Conservation (phyloP, 2,888 invertebrate species). For the Trichopoda pennipes region DNA sequence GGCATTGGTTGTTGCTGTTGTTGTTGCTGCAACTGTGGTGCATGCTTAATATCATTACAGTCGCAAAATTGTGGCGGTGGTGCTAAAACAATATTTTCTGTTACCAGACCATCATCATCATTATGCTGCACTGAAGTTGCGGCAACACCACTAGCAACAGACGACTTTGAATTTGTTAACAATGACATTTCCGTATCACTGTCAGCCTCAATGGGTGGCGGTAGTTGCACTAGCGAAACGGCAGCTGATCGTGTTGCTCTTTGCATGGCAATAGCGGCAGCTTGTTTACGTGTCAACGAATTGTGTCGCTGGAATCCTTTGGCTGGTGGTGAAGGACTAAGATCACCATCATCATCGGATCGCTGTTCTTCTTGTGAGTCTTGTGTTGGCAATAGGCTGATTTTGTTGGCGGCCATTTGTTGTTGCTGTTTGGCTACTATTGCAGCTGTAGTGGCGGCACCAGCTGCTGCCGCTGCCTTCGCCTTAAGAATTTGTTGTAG, state of each 20-base stretch:
- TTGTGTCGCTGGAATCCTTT: slow-evolving; percentile 84
- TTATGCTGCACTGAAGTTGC: slow-evolving; percentile 70
- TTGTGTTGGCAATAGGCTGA: slow-evolving; percentile 60
- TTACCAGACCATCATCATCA: slow-evolving; percentile 69
- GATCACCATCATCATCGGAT: slow-evolving; percentile 80
- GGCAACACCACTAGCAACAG: slow-evolving; percentile 73
- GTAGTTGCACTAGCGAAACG: slow-evolving; percentile 89
- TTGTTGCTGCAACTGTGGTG: slow-evolving; percentile 75
- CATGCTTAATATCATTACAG: slow-evolving; percentile 82
- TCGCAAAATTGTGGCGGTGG: slow-evolving; percentile 96
- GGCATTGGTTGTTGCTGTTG: slow-evolving; percentile 68
- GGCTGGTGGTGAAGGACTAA: slow-evolving; percentile 81
- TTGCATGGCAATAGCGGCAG: slow-evolving; percentile 83
- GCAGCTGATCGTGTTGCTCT: slow-evolving; percentile 84
- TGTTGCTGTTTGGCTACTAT: slow-evolving; percentile 78
- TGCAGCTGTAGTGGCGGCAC: slow-evolving; percentile 75
- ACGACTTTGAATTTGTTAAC: slow-evolving; percentile 41
- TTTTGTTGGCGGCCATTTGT: slow-evolving; percentile 74
- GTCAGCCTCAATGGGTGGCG: slow-evolving; percentile 88
- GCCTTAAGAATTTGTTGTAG: slow-evolving; percentile 78
- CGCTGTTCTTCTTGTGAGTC: slow-evolving; percentile 79
- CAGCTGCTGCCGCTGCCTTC: slow-evolving; percentile 76
- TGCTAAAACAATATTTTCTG: slow-evolving; percentile 86
- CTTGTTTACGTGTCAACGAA: slow-evolving; percentile 84
- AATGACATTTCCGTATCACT: slow-evolving; percentile 84